phyloP scores from a whole-genome alignment of 2,888 invertebrate species.

The Chymomyza amoena region DNA sequence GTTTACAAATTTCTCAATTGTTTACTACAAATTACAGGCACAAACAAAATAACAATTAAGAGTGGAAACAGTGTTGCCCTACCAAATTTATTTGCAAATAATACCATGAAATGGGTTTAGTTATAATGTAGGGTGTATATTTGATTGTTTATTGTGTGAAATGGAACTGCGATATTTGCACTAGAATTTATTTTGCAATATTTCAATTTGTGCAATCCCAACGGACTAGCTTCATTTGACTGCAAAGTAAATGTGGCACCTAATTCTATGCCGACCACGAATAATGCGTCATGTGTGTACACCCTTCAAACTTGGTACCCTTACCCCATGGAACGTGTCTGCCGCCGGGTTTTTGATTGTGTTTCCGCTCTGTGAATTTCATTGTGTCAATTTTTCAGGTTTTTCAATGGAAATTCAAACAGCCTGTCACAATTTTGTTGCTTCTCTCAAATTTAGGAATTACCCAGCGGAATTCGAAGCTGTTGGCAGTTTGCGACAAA shows the following conservation, averaged over 20 bases:
- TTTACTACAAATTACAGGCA: conserved; percentile 29
- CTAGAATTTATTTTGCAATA: not conserved
- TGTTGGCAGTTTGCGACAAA: not conserved
- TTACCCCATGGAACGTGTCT: not conserved
- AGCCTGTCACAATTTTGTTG: conserved; percentile 5
- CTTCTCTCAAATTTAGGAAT: not conserved
- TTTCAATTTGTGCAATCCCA: not conserved
- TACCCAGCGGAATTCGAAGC: not conserved
- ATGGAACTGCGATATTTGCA: not conserved
- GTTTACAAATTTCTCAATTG: conserved; percentile 16
- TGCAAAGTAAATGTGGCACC: not conserved
- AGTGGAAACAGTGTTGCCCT: not conserved
- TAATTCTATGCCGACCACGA: not conserved
- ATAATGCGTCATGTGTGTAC: not conserved
- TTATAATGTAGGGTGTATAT: not conserved
- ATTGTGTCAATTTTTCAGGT: conserved; percentile 17
- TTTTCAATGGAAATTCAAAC: conserved; percentile 11
- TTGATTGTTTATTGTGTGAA: not conserved
- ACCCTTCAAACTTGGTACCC: not conserved
- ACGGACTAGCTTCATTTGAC: not conserved
- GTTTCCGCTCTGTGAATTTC: conserved; percentile 2
- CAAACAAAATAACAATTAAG: conserved; percentile 15
- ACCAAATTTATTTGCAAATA: not conserved
- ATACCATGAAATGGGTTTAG: not conserved
- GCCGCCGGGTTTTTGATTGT: conserved; percentile 2